phyloP scores from a whole-genome alignment of 2,797 vertebrate genomes.

The Lagodon rhomboides region DNA sequence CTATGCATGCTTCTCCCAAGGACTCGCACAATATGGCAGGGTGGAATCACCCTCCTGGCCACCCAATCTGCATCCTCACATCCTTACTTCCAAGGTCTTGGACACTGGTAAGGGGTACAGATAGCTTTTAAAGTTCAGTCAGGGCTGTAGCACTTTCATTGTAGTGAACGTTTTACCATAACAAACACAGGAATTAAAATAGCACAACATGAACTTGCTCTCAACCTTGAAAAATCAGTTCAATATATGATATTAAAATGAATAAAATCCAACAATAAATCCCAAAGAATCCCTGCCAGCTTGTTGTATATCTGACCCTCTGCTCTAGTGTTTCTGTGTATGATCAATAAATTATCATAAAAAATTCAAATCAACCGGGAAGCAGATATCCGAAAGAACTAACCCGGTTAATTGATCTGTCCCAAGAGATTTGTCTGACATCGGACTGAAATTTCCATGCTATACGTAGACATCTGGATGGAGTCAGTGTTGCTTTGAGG shows the following conservation, averaged over 20 bases:
- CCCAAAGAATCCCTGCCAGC: constrained; percentile 1
- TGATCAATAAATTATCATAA: constrained; percentile 17
- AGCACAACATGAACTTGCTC: background rate
- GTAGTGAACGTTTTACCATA: background rate
- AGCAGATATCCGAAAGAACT: constrained; percentile 13
- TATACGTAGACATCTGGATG: constrained; percentile 48
- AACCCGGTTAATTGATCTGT: constrained; percentile 27
- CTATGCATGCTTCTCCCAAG: constrained; percentile 82
- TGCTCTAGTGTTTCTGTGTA: background rate
- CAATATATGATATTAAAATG: background rate
- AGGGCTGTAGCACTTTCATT: background rate
- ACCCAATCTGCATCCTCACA: constrained; percentile 72
- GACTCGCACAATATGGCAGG: constrained; percentile 82
- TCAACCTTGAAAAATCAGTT: constrained; percentile 3
- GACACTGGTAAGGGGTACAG: constrained; percentile 28
- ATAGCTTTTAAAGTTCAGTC: constrained; percentile 23
- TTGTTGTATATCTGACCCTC: constrained; percentile 10
- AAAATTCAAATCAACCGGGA: background rate
- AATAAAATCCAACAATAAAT: background rate
- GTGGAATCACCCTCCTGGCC: constrained; percentile 74
- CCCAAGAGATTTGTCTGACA: constrained; percentile 38
- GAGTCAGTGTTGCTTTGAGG: constrained; percentile 55
- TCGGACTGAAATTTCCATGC: constrained; percentile 8
- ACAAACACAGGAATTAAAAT: constrained; percentile 6
- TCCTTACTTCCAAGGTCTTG: constrained; percentile 70